Evolutionary conservation across 2,113 vertebrate species (phyloP), one percentile per base, ranked within the genome.

Genomic region (Myotis lucifugus): DNA sequence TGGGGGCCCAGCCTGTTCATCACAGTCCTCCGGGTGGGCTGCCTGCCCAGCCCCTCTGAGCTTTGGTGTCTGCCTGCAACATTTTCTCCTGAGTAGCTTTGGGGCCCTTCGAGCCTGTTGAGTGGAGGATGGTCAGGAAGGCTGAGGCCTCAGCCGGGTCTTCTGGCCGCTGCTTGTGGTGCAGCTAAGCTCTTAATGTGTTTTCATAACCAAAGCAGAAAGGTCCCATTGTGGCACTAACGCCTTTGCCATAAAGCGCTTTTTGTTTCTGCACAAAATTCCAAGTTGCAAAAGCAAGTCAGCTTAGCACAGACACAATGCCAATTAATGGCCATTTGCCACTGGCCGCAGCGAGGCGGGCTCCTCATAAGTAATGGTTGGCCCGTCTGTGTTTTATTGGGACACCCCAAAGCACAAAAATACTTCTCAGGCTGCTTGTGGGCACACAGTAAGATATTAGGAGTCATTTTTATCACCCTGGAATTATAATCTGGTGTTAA

Each of bases 251-350:
- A 97, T 96, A 97, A 97, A 97, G 97, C 79, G 2, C 85, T 93
- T 96, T 97, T 97, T 97, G 97, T 97, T 97, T 93, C 78, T 83
- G 82, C 94, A 86, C 88, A 96, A 92, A 95, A 96, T 97, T 95
- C 96, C 93, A 94, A 94, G 94, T 97, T 94, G 91, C 86, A 94
- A 59, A 94, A 95, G 92, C 94, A 93, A 97, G 95, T 92, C 88
- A 95, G 88, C 78, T 96, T 96, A 95, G 91, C 90, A 96, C n/a
- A 91, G 88, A 93, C 85, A 95, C 91, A 97, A 89, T 97, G 4
- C 91, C 95, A 88, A 9, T 76, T 59, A 93, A 46, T 93, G 95
- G 94, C 85, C 54, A 8, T 27, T 70, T 77, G 92, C 96, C 94
- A 93, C 70, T 78, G 12, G 23, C 40, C 78, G 48, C 82, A 56